Evolutionary conservation across 2,113 vertebrate genomes (phyloP).

Genomic region (Rhadina sibilatrix): DNA sequence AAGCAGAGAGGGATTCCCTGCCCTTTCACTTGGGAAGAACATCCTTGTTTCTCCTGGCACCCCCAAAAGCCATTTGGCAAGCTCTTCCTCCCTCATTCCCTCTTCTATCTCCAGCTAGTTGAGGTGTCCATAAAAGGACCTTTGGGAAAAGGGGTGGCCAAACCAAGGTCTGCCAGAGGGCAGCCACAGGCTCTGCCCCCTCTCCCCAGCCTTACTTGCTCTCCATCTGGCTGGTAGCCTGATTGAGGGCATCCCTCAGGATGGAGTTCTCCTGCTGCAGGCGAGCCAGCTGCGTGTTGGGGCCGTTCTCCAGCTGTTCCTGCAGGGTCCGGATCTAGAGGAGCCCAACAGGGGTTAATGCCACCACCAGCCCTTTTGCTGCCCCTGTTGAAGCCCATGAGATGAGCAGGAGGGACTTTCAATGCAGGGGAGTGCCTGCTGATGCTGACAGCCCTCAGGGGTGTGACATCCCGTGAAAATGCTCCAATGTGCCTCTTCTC

Average conservation of each 20-base stretch:
- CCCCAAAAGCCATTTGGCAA: not conserved
- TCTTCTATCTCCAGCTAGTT: not conserved
- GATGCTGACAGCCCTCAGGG: not conserved
- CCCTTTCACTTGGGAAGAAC: not conserved
- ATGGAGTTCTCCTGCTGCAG: slow-evolving; percentile 29
- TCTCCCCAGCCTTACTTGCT: not conserved
- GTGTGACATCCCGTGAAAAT: not conserved
- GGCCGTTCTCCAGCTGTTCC: slow-evolving; percentile 88
- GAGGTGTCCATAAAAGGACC: not conserved
- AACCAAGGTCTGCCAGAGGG: not conserved
- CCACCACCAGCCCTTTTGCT: not conserved
- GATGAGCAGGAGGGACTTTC: not conserved
- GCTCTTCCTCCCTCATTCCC: not conserved
- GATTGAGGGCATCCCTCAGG: slow-evolving; percentile 12
- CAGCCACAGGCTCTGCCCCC: not conserved
- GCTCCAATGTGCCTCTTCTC: accelerated
- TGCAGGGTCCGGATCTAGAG: slow-evolving; percentile 85
- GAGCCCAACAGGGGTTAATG: not conserved
- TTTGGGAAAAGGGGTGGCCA: not conserved
- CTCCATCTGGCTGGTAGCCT: slow-evolving; percentile 9
- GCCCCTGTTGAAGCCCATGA: accelerated
- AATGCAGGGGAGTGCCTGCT: not conserved
- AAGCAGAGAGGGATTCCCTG: not conserved
- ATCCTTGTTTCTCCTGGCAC: not conserved
- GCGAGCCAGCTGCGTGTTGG: slow-evolving; percentile 19